Base-by-base conservation (phyloP, 1,140 invertebrate species). In the Augochlora pura region DNA sequence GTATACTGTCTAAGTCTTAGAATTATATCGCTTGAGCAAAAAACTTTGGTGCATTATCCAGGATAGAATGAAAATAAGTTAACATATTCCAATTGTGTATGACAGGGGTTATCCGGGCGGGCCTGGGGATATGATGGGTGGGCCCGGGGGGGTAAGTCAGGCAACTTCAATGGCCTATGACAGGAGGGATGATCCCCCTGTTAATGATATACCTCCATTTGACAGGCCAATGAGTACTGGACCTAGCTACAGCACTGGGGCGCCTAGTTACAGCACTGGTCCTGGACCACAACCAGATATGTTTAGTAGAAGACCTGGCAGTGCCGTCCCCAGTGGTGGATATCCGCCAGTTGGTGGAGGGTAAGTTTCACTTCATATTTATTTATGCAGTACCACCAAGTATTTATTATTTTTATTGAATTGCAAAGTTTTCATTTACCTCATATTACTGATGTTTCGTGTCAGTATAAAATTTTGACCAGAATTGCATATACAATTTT, bases 271-370 rank as follows among this genome's bases (percentile, higher is more conserved):
- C 75, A 93, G 88, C 71, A 90, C 92, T 83, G 92, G 92, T 82
- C 91, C 91, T 80, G 91, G 90, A 86, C 91, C 91, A 69, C 92
- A 93, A 88, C 86, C 91, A 69, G 92, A 93, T 70, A 93, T 93
- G 91, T 93, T 92, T 77, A 93, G 92, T 81, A 90, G 92, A 87
- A 90, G 92, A 88, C 88, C 92, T 81, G 92, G 92, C 76, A 92
- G 90, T 81, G 83, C 92, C 46, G 92, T 92, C 49, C 88, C 91
- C 68, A 89, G 88, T 86, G 89, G 91, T 84, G 91, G 89, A 81
- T 93, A 93, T 85, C 91, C 91, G 81, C 84, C 88, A 80, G 90
- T 92, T 62, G 87, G 89, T 86, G 91, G 91, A 87, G 91, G 92
- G 92, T 93, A 82, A 90, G 89, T 89, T 49, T 2, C 25, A 52